Evolutionary conservation across 35 echinoderm and acorn worm species (phyloP), one percentile per base, ranked within the genome.

Genomic region (Holothuria glaberrima): DNA sequence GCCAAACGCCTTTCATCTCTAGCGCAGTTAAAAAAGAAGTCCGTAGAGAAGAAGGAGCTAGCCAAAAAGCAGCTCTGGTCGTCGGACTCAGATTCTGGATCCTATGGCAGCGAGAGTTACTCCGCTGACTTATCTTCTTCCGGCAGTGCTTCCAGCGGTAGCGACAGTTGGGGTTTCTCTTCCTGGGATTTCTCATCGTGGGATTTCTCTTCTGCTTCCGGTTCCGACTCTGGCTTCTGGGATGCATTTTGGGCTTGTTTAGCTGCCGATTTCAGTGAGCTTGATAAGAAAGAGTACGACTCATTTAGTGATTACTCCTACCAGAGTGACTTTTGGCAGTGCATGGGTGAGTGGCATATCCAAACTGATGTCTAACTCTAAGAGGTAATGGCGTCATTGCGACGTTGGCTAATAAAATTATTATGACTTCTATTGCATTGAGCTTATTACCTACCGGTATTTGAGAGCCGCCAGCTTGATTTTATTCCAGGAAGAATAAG

Each of bases 251-350:
- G 30, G 30, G 71, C 12, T 19, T 31, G 34, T 32, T 41, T 75
- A 12, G 33, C 26, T 9, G 28, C 18, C 0, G 50, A 54, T 14
- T 54, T 54, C 13, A 14, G 10, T 14, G 10, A 54, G 22, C 21
- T 75, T 12, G 44, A 75, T 4, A 75, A 75, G 33, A 75, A 41
- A 12, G 12, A 44, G 2, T 22, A 34, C 71, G 71, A 75, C 20
- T 54, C 50, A 1, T 54, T 54, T 17, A 54, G 50, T 14, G 28
- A 75, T 21, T 31, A 75, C 71, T n/a, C 31, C 10, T 22, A 12
- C 19, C 29, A 48, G 71, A 21, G 33, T 38, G 71, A 75, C 36
- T 72, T 72, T 31, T 72, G 69, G 69, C 69, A 72, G n/a, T 72
- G 69, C 17, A 29, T 72, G 69, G 30, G 69, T 72, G 35, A 72